Base-by-base conservation (phyloP, 2,797 vertebrate genomes). In the Chaetophractus vellerosus region DNA sequence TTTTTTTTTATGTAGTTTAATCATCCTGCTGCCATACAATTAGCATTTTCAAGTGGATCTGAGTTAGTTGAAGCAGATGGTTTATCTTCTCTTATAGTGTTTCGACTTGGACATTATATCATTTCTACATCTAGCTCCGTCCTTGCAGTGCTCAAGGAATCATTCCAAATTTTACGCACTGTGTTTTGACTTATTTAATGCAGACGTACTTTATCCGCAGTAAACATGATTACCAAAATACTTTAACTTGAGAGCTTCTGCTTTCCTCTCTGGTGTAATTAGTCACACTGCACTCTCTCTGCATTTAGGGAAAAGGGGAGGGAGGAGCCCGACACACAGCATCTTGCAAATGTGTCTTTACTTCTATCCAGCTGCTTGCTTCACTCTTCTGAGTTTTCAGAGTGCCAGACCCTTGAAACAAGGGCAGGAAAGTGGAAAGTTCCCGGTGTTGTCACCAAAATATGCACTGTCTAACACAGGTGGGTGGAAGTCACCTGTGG, bases 161-260 rank as follows among this genome's bases (percentile, higher is more conserved):
- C 98, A 95, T 98, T 98, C 98, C 97, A 98, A 98, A 97, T 98
- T 97, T 97, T 93, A 98, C 96, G 89, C 98, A 93, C 98, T 63
- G 2, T 98, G 98, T 98, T 99, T 98, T 98, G 98, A 98, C 98
- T 99, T 98, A 98, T 98, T 98, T 98, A 98, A 98, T 98, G 98
- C 98, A 98, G 98, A 97, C 98, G n/a, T 97, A 97, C 98, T 98
- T 98, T 98, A 97, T 98, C 98, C 6, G 96, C 98, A 98, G 98
- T 98, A 98, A 98, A 98, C 98, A 98, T 98, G 98, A 98, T 98
- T 98, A 98, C 98, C 98, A 97, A 98, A 98, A 98, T 98, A 98
- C 98, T 98, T 98, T 98, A 98, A 98, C 98, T 98, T 94, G 97
- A 98, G 98, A 98, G 98, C 98, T 98, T 98, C 98, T 98, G 98